Conservation (phyloP, 2,888 invertebrate species). For the Acleris laterana region DNA sequence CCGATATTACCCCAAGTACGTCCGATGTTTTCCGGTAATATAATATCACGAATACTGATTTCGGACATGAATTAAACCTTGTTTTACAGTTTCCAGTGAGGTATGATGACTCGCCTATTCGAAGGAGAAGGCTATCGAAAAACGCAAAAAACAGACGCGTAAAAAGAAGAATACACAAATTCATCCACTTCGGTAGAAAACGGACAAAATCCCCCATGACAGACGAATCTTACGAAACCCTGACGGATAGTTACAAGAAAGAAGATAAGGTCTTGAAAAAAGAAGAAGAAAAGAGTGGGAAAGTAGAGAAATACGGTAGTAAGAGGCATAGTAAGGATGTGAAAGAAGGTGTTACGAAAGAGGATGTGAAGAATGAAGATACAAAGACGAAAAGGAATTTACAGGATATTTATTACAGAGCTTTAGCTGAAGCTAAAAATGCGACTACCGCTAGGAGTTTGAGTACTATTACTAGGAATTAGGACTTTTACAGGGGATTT, state of each 20-base stretch:
- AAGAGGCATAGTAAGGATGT: background rate
- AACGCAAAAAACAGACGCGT: background rate
- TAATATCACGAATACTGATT: too few species aligned
- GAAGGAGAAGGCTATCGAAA: background rate
- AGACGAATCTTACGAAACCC: constrained; percentile 37
- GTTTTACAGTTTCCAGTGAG: background rate
- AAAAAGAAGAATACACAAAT: constrained; percentile 41
- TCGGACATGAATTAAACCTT: too few species aligned
- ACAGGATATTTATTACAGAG: constrained; percentile 58
- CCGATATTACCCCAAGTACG: too few species aligned
- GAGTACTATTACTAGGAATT: constrained; percentile 13
- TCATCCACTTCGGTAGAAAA: constrained; percentile 48
- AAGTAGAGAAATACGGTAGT: background rate
- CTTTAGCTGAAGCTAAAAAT: constrained; percentile 54
- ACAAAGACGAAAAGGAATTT: constrained; percentile 50
- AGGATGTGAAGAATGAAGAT: background rate
- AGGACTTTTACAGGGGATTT: background rate
- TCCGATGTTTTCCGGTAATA: too few species aligned
- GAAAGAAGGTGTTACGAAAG: background rate
- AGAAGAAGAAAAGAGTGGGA: background rate
- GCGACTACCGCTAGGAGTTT: constrained; percentile 39
- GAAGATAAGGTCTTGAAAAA: background rate
- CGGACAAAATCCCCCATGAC: constrained; percentile 47
- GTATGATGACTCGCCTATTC: background rate
- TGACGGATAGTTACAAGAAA: constrained; percentile 31